phyloP scores from a whole-genome alignment of 2,113 vertebrate species.

The Eudyptes chrysolophus region DNA sequence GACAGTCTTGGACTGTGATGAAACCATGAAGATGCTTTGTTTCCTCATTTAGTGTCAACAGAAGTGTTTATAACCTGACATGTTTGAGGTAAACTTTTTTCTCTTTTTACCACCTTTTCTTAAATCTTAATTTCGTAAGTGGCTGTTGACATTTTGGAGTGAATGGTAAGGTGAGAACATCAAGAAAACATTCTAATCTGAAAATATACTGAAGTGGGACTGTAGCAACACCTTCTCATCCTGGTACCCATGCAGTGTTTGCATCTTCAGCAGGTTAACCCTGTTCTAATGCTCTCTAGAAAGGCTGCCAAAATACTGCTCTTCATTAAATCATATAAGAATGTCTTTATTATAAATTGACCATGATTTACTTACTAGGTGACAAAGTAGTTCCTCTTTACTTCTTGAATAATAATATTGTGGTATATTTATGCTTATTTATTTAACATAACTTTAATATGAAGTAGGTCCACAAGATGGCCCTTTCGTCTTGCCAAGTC shows the following conservation, averaged over 20 bases:
- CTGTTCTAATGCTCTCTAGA: not conserved
- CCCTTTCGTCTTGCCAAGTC: not conserved
- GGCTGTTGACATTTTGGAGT: conserved; percentile 3
- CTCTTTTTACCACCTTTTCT: not conserved
- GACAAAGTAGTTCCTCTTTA: not conserved
- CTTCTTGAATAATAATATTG: not conserved
- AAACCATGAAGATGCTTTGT: not conserved
- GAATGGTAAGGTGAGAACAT: not conserved
- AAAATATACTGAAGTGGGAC: not conserved
- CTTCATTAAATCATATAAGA: not conserved
- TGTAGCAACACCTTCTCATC: not conserved
- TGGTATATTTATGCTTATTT: not conserved
- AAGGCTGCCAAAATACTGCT: not conserved
- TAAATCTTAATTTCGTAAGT: not conserved
- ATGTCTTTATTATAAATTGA: not conserved
- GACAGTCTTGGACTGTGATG: not conserved
- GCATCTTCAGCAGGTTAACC: not conserved
- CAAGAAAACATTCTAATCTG: not conserved
- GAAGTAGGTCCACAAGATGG: not conserved
- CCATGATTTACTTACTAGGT: not conserved
- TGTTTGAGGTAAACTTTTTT: not conserved
- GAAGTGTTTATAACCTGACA: not conserved
- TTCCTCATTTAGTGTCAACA: not conserved
- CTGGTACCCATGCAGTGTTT: not conserved
- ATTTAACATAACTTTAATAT: not conserved